These are phyloP conservation scores for Salmo trutta DNA, from an alignment of 2,797 vertebrate species.

Conservation along the genomic window DNA sequence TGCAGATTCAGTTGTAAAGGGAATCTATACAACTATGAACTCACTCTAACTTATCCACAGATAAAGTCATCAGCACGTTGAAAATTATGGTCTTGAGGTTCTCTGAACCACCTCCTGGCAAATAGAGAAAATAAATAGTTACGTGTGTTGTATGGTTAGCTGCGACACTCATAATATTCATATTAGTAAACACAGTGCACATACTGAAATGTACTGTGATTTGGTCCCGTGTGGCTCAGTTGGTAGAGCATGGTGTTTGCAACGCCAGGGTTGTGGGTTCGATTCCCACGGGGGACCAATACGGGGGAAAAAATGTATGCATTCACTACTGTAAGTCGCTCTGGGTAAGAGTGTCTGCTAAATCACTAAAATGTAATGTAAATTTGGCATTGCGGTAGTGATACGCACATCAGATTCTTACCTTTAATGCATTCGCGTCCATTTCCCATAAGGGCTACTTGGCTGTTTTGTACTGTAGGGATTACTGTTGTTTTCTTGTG, in stretches of 20 bases:
- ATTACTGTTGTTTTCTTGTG: too few relatives aligned
- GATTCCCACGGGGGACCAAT: too few relatives aligned
- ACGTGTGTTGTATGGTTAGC: neutral
- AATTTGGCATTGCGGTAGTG: neutral
- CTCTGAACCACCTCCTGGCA: neutral
- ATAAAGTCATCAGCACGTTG: conserved; percentile 72
- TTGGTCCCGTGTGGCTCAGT: too few relatives aligned
- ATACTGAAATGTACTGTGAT: neutral
- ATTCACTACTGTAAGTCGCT: too few relatives aligned
- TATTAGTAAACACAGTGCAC: neutral
- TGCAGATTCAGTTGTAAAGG: neutral
- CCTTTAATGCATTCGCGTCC: accelerated
- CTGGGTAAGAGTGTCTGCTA: too few relatives aligned
- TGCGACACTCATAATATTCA: neutral
- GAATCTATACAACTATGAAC: neutral
- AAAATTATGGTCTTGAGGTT: conserved; percentile 71
- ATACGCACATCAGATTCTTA: neutral
- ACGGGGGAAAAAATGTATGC: too few relatives aligned
- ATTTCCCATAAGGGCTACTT: conserved; percentile 12
- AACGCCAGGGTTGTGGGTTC: too few relatives aligned
- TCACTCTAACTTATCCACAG: conserved; percentile 70
- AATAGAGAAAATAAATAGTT: neutral
- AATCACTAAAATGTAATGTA: too few relatives aligned
- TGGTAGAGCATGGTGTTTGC: too few relatives aligned
- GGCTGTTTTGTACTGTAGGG: conserved; percentile 30